Percentiles rank a stretch among this genome's conserved stretches.
Conservation (phyloP, 2,888 invertebrate genomes). For the Sussaba pulchella region DNA sequence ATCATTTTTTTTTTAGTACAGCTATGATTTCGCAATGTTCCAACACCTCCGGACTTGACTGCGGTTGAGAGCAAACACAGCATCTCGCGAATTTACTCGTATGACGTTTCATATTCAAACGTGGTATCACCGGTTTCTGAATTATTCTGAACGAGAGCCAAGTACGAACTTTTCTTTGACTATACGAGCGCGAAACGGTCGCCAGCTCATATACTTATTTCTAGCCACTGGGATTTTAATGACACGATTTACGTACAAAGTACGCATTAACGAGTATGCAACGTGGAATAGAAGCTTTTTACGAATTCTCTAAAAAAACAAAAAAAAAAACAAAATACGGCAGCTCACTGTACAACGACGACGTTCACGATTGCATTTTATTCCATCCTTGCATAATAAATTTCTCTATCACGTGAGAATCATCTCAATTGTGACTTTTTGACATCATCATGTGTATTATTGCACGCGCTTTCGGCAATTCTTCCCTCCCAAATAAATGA, state of each 20-base stretch:
- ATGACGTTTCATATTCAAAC: constrained; percentile 4
- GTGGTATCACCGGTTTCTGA: background rate
- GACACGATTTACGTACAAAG: constrained; percentile 22
- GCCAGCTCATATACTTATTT: constrained; percentile 5
- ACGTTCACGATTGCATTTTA: background rate
- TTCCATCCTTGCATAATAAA: background rate
- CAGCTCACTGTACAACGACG: background rate
- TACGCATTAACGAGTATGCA: constrained; percentile 13
- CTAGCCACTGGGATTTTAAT: constrained; percentile 18
- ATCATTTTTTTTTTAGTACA: background rate
- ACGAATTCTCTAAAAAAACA: background rate
- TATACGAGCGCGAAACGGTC: background rate
- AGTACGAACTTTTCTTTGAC: background rate
- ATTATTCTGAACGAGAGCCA: constrained; percentile 17
- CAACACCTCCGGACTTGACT: background rate
- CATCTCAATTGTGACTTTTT: background rate
- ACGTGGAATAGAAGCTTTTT: background rate
- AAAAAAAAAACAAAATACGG: background rate
- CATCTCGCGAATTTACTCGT: background rate
- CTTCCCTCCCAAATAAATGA: background rate
- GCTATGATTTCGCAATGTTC: background rate
- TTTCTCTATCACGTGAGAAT: background rate
- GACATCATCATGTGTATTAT: no score
- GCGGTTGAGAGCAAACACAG: background rate
- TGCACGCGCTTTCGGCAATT: no score